These are phyloP conservation scores for Lamellibrachia luymesi DNA, from an alignment of 1,140 invertebrate species.

Conservation along the genomic window DNA sequence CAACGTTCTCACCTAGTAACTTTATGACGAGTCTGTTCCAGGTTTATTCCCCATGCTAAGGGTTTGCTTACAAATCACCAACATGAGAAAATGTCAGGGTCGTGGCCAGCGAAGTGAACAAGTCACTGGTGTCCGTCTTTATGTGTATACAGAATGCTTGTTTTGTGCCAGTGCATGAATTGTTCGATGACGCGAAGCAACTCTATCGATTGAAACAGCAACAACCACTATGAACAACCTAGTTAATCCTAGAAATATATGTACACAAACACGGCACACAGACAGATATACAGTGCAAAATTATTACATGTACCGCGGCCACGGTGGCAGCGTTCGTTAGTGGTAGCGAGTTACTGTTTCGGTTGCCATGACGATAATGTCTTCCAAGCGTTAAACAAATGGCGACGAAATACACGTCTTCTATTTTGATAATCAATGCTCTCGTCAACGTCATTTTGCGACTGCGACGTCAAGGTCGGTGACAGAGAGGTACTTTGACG, in stretches of 20 bases:
- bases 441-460: background rate
- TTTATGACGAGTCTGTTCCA: background rate
- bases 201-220: background rate
- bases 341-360: background rate
- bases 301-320: background rate
- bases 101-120: background rate
- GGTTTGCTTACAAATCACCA: background rate
- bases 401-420: background rate
- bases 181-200: background rate
- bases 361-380: background rate
- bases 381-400: background rate
- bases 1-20: background rate
- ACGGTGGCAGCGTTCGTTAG: background rate
- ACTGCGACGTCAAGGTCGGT: background rate
- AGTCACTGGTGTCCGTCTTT: background rate
- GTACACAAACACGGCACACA: background rate
- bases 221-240: background rate
- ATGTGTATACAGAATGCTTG: background rate
- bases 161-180: background rate
- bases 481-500: background rate
- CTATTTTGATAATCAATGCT: background rate
- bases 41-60: background rate
- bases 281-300: background rate
- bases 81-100: background rate
- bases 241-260: slow-evolving; percentile 1